Base-by-base conservation (phyloP, 2,113 vertebrate species). In the Gobius niger region DNA sequence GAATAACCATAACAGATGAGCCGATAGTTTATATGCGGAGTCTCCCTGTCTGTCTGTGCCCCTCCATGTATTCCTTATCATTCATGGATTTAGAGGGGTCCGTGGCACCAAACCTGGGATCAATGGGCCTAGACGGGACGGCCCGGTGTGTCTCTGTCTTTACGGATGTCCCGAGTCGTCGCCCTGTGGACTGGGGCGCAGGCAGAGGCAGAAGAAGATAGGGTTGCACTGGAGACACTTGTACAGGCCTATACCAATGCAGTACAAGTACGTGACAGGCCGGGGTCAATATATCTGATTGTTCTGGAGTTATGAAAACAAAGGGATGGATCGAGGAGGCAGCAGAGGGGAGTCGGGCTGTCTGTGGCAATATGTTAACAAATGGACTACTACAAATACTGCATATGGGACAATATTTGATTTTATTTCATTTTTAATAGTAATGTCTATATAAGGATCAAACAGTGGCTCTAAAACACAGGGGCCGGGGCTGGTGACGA, bases 201-300 rank as follows among this genome's bases (percentile, higher is more conserved):
- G 69, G 68, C 63, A 66, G 42, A 65, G 78, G 19, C 79, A 85
- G 76, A 7, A 46, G 44, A 46, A 9, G 24, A 84, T 88, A 75
- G 81, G 76, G 66, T 85, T 85, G 79, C 81, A 88, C 74, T 76
- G 69, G 9, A 13, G 57, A 67, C 68, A 53, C 56, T 71, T 73
- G 66, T 42, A 44, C 51, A 62, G 62, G 73, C 63, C 50, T 74
- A 50, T 51, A 70, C 71, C 80, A 78, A 76, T 78, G 78, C 16
- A 18, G 70, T 71, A 71, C 70, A 75, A 78, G 50, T 78, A 67
- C 67, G 78, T 75, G 65, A 79, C 63, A 72, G 63, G 52, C 68
- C 59, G 18, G 62, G 50, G 75, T 81, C 81, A 81, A 85, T 88
- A 85, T 81, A 81, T 85, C 70, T 88, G 86, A 85, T 85, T 85